phyloP scores from a whole-genome alignment of 2,888 invertebrate genomes.

The Melieria picta region DNA sequence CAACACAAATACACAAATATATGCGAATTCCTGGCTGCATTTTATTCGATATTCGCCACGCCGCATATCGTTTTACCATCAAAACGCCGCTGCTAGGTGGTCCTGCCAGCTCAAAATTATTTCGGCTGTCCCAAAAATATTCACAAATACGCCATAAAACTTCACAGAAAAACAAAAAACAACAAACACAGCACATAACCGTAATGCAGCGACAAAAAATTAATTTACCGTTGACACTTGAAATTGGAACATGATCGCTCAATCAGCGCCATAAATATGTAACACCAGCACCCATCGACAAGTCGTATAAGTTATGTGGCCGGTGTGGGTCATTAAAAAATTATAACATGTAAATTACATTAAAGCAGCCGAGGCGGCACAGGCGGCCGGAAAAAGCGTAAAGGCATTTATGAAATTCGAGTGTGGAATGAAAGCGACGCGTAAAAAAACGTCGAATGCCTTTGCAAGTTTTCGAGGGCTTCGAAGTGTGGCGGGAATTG shows the following conservation, averaged over 20 bases:
- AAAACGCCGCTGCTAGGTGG: slow-evolving; percentile 9
- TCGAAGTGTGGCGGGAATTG: too few species aligned
- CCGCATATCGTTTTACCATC: too few species aligned
- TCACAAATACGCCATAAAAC: too few species aligned
- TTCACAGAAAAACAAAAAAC: too few species aligned
- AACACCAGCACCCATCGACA: background rate
- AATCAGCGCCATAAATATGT: background rate
- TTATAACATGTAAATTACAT: slow-evolving; percentile 13
- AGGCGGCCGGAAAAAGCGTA: too few species aligned
- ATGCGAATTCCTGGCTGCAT: too few species aligned
- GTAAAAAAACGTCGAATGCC: background rate
- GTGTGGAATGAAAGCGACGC: too few species aligned
- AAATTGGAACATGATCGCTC: slow-evolving; percentile 13
- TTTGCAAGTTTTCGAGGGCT: too few species aligned
- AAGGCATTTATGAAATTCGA: too few species aligned
- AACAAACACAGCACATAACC: background rate
- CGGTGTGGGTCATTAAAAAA: background rate
- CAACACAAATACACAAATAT: too few species aligned
- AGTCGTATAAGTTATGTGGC: slow-evolving; percentile 3
- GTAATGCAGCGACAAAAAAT: background rate
- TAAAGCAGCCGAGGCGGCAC: background rate
- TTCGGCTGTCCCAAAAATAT: background rate
- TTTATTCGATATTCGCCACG: too few species aligned
- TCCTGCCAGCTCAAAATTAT: slow-evolving; percentile 15
- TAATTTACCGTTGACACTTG: slow-evolving; percentile 9